These are phyloP conservation scores for Mastacembelus armatus DNA, from an alignment of 2,797 vertebrate species.

Conservation along the genomic window DNA sequence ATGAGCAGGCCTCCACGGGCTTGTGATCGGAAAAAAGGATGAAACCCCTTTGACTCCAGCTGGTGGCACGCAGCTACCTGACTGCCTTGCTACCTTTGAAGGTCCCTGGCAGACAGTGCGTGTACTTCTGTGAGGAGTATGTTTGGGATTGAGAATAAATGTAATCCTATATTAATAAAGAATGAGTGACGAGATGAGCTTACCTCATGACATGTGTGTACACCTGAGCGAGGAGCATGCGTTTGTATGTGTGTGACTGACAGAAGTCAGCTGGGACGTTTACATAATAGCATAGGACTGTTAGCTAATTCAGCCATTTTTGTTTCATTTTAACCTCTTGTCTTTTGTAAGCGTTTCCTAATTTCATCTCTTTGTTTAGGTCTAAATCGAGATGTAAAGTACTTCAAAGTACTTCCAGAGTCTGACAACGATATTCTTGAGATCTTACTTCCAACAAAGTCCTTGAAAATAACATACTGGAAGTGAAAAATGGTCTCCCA, in stretches of 20 bases:
- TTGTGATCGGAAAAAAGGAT: conserved; percentile 19
- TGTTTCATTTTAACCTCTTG: not conserved
- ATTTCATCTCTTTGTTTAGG: not conserved
- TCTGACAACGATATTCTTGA: not conserved
- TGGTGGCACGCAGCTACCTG: conserved; percentile 53
- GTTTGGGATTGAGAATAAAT: conserved; percentile 74
- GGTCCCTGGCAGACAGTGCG: conserved; percentile 62
- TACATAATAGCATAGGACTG: conserved; percentile 29
- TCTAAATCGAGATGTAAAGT: not conserved
- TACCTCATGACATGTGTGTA: conserved; percentile 61
- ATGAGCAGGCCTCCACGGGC: conserved; percentile 42
- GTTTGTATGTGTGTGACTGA: conserved; percentile 28
- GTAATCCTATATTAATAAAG: conserved; percentile 83
- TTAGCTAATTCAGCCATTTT: not conserved
- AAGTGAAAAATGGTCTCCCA: not conserved
- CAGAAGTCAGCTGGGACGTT: conserved; percentile 26
- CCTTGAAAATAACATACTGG: conserved; percentile 15
- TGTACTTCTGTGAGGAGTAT: conserved; percentile 37
- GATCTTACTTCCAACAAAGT: not conserved
- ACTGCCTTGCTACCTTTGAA: conserved; percentile 59
- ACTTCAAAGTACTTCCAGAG: conserved; percentile 12
- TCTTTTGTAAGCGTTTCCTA: not conserved
- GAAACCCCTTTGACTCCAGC: conserved; percentile 27
- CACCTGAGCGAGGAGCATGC: conserved; percentile 39
- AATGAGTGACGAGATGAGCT: conserved; percentile 71